These are phyloP conservation scores for Cancer borealis DNA, from an alignment of 2,888 invertebrate species.

Conservation along the genomic window DNA sequence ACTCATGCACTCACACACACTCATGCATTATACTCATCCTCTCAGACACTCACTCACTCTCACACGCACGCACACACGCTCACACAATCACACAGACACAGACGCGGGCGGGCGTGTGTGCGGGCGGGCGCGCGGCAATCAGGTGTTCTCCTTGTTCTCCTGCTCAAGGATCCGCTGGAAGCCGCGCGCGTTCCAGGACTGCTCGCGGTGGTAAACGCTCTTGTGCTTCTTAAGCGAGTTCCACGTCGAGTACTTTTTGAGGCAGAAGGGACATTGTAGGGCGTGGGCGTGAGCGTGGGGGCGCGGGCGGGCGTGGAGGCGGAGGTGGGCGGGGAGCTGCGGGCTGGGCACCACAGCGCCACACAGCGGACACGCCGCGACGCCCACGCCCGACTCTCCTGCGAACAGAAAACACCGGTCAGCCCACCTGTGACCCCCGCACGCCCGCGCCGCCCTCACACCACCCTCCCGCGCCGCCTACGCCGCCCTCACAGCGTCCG, in stretches of 20 bases:
- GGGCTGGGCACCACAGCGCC: constrained; percentile 70
- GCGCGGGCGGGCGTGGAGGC: constrained; percentile 71
- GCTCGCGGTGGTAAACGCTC: constrained; percentile 76
- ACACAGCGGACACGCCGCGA: constrained; percentile 72
- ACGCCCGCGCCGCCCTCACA: constrained; percentile 48
- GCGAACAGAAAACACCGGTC: constrained; percentile 75
- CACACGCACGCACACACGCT: constrained; percentile 15
- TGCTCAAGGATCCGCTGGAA: constrained; percentile 68
- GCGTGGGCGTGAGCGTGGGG: constrained; percentile 64
- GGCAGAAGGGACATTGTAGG: constrained; percentile 76
- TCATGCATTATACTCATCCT: neutral
- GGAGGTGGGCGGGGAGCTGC: constrained; percentile 68
- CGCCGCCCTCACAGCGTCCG: constrained; percentile 55
- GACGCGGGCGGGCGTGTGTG: constrained; percentile 9
- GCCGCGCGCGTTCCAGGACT: constrained; percentile 71
- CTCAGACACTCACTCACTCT: neutral
- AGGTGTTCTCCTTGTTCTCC: constrained; percentile 69
- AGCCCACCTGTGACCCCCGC: constrained; percentile 69
- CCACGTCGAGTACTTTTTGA: constrained; percentile 77
- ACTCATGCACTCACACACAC: neutral
- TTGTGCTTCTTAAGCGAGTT: constrained; percentile 77
- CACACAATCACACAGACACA: neutral
- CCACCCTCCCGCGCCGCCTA: constrained; percentile 43
- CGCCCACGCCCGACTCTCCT: constrained; percentile 68
- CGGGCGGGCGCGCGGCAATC: constrained; percentile 54